Evolutionary conservation across 1,140 invertebrate species (phyloP).

Genomic region (Galendromus occidentalis): DNA sequence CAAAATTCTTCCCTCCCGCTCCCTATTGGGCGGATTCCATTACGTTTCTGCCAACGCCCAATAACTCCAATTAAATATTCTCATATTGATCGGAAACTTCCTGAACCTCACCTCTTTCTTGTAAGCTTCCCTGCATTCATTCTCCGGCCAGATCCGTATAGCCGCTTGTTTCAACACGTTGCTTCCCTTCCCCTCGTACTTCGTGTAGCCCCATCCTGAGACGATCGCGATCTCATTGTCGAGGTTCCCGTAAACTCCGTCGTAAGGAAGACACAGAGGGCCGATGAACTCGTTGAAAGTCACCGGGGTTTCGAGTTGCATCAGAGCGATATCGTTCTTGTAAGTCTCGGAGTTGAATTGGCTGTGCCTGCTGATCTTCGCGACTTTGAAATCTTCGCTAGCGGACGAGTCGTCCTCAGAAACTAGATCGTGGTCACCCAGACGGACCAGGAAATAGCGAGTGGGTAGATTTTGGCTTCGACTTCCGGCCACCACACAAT

Average conservation of each 20-base stretch:
- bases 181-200: slow-evolving; percentile 34
- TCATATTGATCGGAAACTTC: neutral
- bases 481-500: slow-evolving; percentile 49
- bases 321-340: slow-evolving; percentile 26
- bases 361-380: slow-evolving; percentile 12
- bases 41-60: too few relatives aligned
- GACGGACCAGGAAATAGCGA: slow-evolving; percentile 18
- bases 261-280: slow-evolving; percentile 24
- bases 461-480: neutral
- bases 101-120: slow-evolving; percentile 17
- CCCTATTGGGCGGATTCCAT: too few relatives aligned
- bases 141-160: slow-evolving; percentile 35
- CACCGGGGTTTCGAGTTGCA: slow-evolving; percentile 20
- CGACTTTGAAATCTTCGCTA: slow-evolving; percentile 15
- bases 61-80: too few relatives aligned
- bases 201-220: slow-evolving; percentile 42
- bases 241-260: slow-evolving; percentile 15
- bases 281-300: slow-evolving; percentile 20
- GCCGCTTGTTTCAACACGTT: slow-evolving; percentile 36
- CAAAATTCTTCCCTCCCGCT: too few relatives aligned
- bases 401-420: slow-evolving; percentile 15
- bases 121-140: slow-evolving; percentile 27
- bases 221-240: slow-evolving; percentile 17
- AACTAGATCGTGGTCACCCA: slow-evolving; percentile 25
- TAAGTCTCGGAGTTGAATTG: slow-evolving; percentile 23